Evolutionary conservation across 2,888 invertebrate species (phyloP).

Genomic region (Lithophane semibrunnea): DNA sequence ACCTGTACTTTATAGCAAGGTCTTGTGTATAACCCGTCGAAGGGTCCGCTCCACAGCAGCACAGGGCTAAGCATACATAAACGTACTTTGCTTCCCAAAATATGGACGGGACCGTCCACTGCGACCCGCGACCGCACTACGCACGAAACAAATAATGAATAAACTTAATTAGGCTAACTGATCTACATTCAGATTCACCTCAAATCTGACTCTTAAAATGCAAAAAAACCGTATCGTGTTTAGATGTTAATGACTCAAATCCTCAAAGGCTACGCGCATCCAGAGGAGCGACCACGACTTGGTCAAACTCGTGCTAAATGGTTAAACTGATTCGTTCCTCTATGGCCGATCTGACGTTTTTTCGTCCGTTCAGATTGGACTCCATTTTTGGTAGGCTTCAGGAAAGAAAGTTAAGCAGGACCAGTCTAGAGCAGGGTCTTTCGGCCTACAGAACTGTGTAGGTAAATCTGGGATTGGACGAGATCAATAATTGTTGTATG

Average conservation of each 20-base stretch:
- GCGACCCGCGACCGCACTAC: too few relatives aligned
- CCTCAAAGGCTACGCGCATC: not conserved
- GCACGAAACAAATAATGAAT: not conserved
- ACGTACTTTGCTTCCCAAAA: not conserved
- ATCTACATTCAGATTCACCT: not conserved
- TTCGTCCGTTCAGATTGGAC: not conserved
- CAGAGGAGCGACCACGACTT: not conserved
- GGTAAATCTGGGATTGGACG: not conserved
- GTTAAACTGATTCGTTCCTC: not conserved
- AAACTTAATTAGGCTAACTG: too few relatives aligned
- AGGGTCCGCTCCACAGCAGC: not conserved
- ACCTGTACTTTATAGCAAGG: not conserved
- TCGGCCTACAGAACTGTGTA: not conserved
- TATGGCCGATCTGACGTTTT: not conserved
- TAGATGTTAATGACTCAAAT: not conserved
- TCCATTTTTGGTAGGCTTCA: not conserved
- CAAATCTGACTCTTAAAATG: not conserved
- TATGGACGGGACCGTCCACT: too few relatives aligned
- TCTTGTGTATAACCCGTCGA: not conserved
- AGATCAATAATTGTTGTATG: not conserved
- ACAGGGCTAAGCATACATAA: not conserved
- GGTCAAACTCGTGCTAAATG: not conserved
- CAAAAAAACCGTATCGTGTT: not conserved
- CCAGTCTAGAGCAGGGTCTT: not conserved
- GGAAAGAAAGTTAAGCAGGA: not conserved